These are phyloP conservation scores for Pseudocheirus occidentalis DNA, from an alignment of 2,797 vertebrate species.

Conservation along the genomic window DNA sequence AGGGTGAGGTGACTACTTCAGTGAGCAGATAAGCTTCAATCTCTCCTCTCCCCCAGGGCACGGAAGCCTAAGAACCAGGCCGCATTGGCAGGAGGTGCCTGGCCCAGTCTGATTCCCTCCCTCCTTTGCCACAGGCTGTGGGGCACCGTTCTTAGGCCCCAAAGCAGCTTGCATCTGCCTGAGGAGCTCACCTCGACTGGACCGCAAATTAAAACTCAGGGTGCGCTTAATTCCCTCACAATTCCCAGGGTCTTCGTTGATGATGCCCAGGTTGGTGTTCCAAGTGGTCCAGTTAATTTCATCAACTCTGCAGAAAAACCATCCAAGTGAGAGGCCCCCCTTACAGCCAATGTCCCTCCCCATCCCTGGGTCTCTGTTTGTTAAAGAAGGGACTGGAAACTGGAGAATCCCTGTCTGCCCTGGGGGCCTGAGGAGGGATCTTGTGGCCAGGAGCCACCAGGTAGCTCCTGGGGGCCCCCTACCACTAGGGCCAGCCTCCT, in stretches of 20 bases:
- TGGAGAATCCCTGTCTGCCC: neutral
- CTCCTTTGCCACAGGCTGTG: neutral
- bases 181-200: conserved; percentile 84
- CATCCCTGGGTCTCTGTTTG: neutral
- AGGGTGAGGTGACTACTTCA: neutral
- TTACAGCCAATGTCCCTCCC: too few species aligned
- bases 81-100: neutral
- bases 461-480: neutral
- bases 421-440: neutral
- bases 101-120: neutral
- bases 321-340: neutral
- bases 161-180: neutral
- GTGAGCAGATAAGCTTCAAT: neutral
- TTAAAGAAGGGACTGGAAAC: neutral
- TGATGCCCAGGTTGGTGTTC: conserved; percentile 93
- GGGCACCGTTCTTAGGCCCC: neutral
- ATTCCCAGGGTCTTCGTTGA: conserved; percentile 94
- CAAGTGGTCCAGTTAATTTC: conserved; percentile 99
- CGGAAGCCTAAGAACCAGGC: neutral
- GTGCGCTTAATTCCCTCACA: conserved; percentile 81
- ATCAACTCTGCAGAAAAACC: conserved; percentile 89
- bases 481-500: neutral
- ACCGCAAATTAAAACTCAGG: conserved; percentile 83
- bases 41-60: neutral
- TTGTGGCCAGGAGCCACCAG: neutral